Conservation (phyloP, 2,797 vertebrate species). For the Peromyscus melanophrys region DNA sequence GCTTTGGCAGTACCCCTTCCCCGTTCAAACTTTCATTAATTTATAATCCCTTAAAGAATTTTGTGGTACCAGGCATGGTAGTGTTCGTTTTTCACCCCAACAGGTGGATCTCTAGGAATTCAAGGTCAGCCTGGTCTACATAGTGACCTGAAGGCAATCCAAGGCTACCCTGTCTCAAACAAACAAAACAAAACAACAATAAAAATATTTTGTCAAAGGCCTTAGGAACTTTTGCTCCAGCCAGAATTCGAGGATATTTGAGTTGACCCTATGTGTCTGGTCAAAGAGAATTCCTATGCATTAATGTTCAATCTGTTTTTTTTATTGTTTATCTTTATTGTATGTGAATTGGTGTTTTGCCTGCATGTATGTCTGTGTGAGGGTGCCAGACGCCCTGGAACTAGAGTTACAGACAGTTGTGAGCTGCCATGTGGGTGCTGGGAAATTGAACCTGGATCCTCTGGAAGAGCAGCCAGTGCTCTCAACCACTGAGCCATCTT, state of each 20-base stretch:
- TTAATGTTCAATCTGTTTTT: no score
- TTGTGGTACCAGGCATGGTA: neutral
- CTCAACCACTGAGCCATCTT: no score
- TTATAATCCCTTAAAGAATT: neutral
- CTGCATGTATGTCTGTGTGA: no score
- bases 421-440: no score
- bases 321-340: no score
- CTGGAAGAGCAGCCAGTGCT: no score
- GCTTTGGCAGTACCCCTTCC: neutral
- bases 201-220: neutral
- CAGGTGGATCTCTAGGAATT: neutral
- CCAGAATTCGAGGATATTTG: neutral
- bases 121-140: neutral
- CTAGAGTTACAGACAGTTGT: no score
- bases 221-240: neutral
- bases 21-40: neutral
- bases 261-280: neutral
- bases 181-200: neutral
- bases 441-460: no score
- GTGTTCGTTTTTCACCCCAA: neutral
- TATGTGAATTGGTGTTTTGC: no score
- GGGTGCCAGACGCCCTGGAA: no score
- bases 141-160: neutral
- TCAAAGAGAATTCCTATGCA: neutral
- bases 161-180: neutral